These are phyloP conservation scores for Podarcis raffonei DNA, from an alignment of 2,113 vertebrate genomes.

Conservation along the genomic window DNA sequence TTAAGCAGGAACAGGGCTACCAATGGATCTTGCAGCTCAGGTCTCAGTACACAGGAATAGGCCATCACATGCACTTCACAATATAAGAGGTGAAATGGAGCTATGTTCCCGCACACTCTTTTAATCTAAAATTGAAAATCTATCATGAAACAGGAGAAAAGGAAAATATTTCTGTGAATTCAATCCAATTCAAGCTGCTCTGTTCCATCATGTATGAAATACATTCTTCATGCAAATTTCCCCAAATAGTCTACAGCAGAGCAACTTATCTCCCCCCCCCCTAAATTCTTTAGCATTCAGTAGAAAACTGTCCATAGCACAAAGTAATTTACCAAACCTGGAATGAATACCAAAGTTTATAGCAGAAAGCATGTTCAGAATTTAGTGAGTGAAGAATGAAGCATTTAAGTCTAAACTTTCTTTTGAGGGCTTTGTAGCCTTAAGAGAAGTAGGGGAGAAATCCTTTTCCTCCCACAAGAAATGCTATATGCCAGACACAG, in stretches of 20 bases:
- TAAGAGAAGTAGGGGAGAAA: background rate
- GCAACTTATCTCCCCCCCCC: background rate
- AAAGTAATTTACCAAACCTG: conserved; percentile 23
- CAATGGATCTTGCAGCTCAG: background rate
- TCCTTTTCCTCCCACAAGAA: background rate
- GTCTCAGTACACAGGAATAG: too few species aligned
- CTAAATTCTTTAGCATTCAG: conserved; percentile 6
- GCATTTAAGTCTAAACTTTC: background rate
- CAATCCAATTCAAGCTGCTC: conserved; percentile 24
- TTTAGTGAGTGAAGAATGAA: background rate
- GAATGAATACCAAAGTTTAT: conserved; percentile 21
- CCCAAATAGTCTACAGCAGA: conserved; percentile 15
- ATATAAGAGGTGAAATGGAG: background rate
- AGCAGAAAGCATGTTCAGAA: background rate
- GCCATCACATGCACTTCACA: background rate
- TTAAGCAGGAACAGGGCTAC: background rate
- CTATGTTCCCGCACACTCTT: background rate
- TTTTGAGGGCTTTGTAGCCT: conserved; percentile 7
- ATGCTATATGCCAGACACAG: background rate
- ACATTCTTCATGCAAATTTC: conserved; percentile 28
- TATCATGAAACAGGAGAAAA: background rate
- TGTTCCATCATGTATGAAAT: background rate
- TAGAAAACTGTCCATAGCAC: conserved; percentile 21
- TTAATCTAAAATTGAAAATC: conserved; percentile 33
- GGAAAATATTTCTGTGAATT: conserved; percentile 28